These are phyloP conservation scores for Aphaenogaster floridana DNA, from an alignment of 1,140 invertebrate species.

Conservation along the genomic window DNA sequence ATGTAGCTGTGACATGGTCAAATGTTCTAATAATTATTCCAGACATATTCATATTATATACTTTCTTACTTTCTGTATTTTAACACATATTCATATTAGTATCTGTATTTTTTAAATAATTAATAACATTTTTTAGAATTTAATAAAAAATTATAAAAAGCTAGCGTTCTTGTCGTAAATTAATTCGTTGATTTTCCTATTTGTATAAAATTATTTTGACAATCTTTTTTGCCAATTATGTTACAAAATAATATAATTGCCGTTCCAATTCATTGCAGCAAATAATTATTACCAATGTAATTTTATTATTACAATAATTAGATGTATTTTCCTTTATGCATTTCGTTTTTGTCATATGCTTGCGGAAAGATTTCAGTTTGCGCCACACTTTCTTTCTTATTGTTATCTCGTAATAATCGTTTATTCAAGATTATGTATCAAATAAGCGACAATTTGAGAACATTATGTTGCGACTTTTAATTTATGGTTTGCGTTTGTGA, in stretches of 20 bases:
- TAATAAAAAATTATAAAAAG: too few relatives aligned
- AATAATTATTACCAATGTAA: not conserved
- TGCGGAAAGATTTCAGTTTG: not conserved
- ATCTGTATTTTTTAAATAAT: too few relatives aligned
- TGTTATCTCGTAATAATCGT: not conserved
- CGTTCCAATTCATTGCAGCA: not conserved
- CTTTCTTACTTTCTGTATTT: too few relatives aligned
- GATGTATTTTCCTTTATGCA: not conserved
- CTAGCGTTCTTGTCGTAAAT: too few relatives aligned
- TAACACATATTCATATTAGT: too few relatives aligned
- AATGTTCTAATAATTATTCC: too few relatives aligned
- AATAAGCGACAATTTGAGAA: slow-evolving; percentile 21
- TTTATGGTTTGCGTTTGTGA: slow-evolving; percentile 57
- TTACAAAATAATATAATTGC: not conserved
- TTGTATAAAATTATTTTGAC: too few relatives aligned
- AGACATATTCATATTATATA: too few relatives aligned
- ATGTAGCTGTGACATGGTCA: too few relatives aligned
- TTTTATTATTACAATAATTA: not conserved
- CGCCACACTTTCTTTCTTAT: not conserved
- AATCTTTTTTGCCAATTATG: not conserved
- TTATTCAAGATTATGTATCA: slow-evolving; percentile 27
- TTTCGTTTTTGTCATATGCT: not conserved
- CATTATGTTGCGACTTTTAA: slow-evolving; percentile 54
- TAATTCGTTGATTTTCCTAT: too few relatives aligned
- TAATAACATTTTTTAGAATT: too few relatives aligned